Base-by-base conservation (phyloP, 2,797 vertebrate species). In the Lemur catta region DNA sequence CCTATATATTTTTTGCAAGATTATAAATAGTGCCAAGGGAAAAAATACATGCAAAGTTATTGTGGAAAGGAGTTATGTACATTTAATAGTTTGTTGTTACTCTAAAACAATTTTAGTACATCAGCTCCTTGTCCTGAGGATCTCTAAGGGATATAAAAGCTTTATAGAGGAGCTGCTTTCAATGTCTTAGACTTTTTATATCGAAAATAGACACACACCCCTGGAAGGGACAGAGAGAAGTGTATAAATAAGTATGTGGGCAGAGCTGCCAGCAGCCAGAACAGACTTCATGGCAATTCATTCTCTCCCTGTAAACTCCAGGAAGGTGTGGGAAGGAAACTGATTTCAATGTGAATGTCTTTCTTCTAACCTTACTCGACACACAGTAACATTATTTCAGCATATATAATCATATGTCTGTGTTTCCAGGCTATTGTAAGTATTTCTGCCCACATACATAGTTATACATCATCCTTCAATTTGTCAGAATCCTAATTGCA, bases 401-500 rank as follows among this genome's bases (percentile, higher is more conserved):
- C 84, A 52, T 43, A 82, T 43, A 17, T 75, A 89, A 94, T 92
- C 76, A 80, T 69, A 93, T 6, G 65, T 59, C 74, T 94, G 18
- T 59, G 9, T 81, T 90, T 93, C 38, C 17, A 38, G 61, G n/a
- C 81, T 97, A 89, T 96, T 95, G 95, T 93, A 86, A 95, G 87
- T 30, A 55, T 57, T 86, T 92, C 81, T 84, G 41, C 80, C 28
- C 72, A 63, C 76, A 72, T 67, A 72, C 52, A 43, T 46, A 82
- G 92, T 80, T 93, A 88, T 15, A 79, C 33, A 79, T 94, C 28
- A 75, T 94, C 92, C 75, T 82, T 93, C 57, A 65, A 50, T 95
- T 93, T 96, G 93, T 96, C 84, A 94, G 87, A 96, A 88, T 92
- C 46, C 74, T 95, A 85, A 92, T 91, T 88, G 89, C 93, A 91